A percentile compares a stretch with the other conserved stretches of the same genome.
These are phyloP conservation scores for Alcedo atthis DNA, from an alignment of 2,797 vertebrate species.

Conservation along the genomic window DNA sequence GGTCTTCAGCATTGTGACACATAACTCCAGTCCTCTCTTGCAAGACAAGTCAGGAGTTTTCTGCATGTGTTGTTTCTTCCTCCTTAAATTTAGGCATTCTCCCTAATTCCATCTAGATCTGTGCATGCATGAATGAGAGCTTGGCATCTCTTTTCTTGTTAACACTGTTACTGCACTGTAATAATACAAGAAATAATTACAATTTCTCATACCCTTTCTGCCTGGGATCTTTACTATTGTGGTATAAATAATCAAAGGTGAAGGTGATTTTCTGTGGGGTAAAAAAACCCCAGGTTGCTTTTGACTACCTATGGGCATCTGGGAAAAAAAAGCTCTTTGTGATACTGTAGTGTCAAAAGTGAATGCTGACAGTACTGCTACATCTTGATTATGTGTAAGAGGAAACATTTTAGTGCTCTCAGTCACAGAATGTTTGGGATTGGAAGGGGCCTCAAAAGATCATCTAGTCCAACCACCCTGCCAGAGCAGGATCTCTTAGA, in stretches of 20 bases:
- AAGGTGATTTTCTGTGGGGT: slow-evolving; percentile 7
- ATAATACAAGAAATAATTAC: neutral
- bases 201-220: neutral
- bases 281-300: neutral
- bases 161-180: neutral
- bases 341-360: neutral
- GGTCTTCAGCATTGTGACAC: slow-evolving; percentile 45
- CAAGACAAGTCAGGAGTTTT: slow-evolving; percentile 15
- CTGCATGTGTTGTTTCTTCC: slow-evolving; percentile 46
- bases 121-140: slow-evolving; percentile 45
- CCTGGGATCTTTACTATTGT: slow-evolving; percentile 27
- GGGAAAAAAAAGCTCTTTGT: neutral
- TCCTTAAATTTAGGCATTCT: slow-evolving; percentile 13
- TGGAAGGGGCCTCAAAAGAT: too few relatives aligned
- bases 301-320: neutral
- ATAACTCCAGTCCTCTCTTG: slow-evolving; percentile 30
- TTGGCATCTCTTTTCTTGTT: slow-evolving; percentile 28
- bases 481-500: too few relatives aligned
- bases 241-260: slow-evolving; percentile 40
- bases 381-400: neutral
- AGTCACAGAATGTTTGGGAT: too few relatives aligned
- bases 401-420: neutral
- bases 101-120: slow-evolving; percentile 18
- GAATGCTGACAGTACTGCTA: neutral
- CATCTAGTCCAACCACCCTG: too few relatives aligned